Base-by-base conservation (phyloP, 2,113 vertebrate species). In the Brachypteracias leptosomus region DNA sequence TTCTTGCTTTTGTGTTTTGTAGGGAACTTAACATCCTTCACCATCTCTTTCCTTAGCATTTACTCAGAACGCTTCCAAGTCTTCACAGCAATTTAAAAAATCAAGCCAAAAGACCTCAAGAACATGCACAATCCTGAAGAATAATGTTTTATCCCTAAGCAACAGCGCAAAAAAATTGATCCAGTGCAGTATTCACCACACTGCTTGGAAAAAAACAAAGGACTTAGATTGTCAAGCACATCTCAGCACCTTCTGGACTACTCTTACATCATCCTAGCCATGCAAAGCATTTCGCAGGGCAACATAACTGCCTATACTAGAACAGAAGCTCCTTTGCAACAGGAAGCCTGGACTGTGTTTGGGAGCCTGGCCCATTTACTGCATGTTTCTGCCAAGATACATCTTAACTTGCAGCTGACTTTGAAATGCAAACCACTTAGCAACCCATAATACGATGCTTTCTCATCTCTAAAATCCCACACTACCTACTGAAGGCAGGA, bases 391-490 rank as follows among this genome's bases (percentile, higher is more conserved):
- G 83, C 67, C 82, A 83, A 77, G 72, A 66, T 29, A 80, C 3
- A 86, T 54, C 79, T 79, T 44, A 57, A 83, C 54, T 85, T 88
- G 72, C 51, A 94, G 54, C 67, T 90, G 82, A 85, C 46, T 82
- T 88, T 51, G 68, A 88, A 95, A 94, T 1, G 7, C 55, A 90
- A 94, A 66, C 72, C 83, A 77, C 76, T 84, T 73, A 77, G 78
- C 79, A 73, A 83, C 51, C 71, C 55, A 88, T 49, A 86, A 29
- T 33, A 88, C 11, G 51, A 76, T 62, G 68, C 70, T 76, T 85
- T 80, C 88, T 88, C 79, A 90, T 80, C 75, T 86, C 82, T 44
- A 62, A 93, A 93, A 92, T 94, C 82, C 67, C 71, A 86, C 67
- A 20, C 77, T 73, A 28, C 58, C 2, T 6, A 19, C 72, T 36